A percentile compares a stretch with the other conserved stretches of the same genome.
phyloP scores from a whole-genome alignment of 2,888 invertebrate genomes.

The Chalcosyrphus nemorum region DNA sequence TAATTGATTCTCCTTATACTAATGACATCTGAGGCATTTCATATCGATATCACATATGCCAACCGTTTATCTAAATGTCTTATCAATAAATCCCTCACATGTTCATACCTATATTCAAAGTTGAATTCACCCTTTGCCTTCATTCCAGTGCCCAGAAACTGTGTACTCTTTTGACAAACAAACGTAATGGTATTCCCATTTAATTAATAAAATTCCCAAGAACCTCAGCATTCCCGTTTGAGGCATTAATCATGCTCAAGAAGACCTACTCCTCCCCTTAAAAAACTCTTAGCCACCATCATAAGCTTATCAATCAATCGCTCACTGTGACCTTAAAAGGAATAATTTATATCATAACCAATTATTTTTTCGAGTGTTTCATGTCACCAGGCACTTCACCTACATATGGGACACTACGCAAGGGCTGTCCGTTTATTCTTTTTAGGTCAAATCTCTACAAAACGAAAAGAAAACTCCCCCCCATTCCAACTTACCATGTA shows the following conservation, averaged over 20 bases:
- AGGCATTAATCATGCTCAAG: background rate
- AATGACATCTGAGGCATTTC: too few relatives aligned
- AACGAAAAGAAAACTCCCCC: background rate
- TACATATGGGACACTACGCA: too few relatives aligned
- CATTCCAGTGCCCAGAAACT: too few relatives aligned
- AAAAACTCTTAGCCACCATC: constrained; percentile 1
- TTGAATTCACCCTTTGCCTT: background rate
- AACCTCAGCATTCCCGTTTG: background rate
- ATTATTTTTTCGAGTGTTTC: constrained; percentile 52
- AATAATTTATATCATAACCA: constrained; percentile 44
- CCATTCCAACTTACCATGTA: constrained; percentile 70
- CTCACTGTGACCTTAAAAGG: constrained; percentile 55
- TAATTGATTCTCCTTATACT: too few relatives aligned
- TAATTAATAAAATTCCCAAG: background rate
- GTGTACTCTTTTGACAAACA: background rate
- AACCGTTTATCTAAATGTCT: too few relatives aligned
- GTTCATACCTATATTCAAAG: too few relatives aligned
- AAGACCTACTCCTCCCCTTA: background rate
- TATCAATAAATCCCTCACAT: too few relatives aligned
- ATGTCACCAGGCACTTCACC: constrained; percentile 45
- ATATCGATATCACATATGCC: too few relatives aligned
- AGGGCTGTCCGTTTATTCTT: constrained; percentile 4
- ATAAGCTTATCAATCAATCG: constrained; percentile 59
- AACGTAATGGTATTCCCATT: background rate
- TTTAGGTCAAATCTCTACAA: constrained; percentile 23